Conservation (phyloP, 2,113 vertebrate species). For the Callocephalon fimbriatum region DNA sequence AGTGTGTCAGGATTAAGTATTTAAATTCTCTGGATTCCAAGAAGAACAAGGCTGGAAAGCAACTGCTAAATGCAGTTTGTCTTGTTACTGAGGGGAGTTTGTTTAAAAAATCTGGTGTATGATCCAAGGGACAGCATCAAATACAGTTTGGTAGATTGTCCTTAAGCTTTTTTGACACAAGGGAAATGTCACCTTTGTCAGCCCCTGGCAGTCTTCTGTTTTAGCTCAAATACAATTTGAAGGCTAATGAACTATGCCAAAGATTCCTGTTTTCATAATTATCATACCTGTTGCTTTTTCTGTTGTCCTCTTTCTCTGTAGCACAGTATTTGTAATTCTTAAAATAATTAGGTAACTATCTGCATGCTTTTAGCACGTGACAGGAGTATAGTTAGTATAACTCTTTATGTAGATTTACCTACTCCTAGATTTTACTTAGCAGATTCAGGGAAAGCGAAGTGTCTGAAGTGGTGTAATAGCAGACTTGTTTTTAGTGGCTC, state of each 20-base stretch:
- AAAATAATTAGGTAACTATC: neutral
- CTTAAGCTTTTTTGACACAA: neutral
- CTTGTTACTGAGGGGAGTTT: neutral
- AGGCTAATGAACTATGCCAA: neutral
- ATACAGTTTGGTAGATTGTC: neutral
- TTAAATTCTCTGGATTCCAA: neutral
- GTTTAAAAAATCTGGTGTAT: neutral
- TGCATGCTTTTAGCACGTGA: neutral
- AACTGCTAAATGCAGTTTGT: neutral
- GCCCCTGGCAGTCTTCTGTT: constrained; percentile 1
- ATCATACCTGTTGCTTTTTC: neutral
- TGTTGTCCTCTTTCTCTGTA: neutral
- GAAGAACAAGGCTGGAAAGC: neutral
- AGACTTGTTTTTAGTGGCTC: neutral
- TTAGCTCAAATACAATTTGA: constrained; percentile 1
- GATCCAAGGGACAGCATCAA: neutral
- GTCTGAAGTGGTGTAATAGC: neutral
- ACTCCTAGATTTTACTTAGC: neutral
- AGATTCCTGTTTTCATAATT: neutral
- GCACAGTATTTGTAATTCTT: neutral
- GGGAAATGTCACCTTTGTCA: neutral
- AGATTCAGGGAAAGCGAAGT: neutral
- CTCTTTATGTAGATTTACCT: neutral
- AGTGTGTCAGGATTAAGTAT: neutral
- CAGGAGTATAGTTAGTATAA: neutral